Conservation (phyloP, 2,888 invertebrate genomes). For the Drosophila infuscata region DNA sequence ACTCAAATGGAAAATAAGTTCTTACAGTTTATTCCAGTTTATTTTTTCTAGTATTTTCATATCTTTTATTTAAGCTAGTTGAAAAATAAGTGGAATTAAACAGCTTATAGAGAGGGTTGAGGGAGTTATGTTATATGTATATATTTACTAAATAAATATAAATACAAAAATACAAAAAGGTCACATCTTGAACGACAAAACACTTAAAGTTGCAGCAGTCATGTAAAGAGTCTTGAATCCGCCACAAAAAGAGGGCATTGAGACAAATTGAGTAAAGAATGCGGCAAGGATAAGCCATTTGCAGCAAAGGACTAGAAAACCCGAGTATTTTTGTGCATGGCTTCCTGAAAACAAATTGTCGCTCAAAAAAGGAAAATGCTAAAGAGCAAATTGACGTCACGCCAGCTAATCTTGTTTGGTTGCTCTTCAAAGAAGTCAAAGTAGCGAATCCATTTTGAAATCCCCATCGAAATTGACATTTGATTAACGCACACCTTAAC, state of each 20-base stretch:
- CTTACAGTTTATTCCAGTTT: not conserved
- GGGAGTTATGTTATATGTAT: not conserved
- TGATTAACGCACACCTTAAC: conserved; percentile 60
- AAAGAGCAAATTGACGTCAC: conserved; percentile 35
- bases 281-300: not conserved
- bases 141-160: not conserved
- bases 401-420: conserved; percentile 26
- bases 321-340: not conserved
- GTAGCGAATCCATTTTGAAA: conserved; percentile 34
- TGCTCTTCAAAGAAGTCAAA: conserved; percentile 8
- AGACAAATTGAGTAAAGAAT: not conserved
- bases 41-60: not conserved
- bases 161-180: not conserved
- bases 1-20: not conserved
- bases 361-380: conserved; percentile 42
- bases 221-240: not conserved
- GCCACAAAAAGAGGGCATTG: not conserved
- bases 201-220: not conserved
- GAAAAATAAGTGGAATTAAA: not conserved
- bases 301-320: not conserved
- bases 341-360: not conserved
- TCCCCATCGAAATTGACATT: conserved; percentile 67
- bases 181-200: not conserved
- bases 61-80: not conserved
- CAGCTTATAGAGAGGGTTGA: not conserved